These are phyloP conservation scores for Epizoanthus rinbou DNA, from an alignment of 92 coral and sea anemone genomes.

Conservation along the genomic window DNA sequence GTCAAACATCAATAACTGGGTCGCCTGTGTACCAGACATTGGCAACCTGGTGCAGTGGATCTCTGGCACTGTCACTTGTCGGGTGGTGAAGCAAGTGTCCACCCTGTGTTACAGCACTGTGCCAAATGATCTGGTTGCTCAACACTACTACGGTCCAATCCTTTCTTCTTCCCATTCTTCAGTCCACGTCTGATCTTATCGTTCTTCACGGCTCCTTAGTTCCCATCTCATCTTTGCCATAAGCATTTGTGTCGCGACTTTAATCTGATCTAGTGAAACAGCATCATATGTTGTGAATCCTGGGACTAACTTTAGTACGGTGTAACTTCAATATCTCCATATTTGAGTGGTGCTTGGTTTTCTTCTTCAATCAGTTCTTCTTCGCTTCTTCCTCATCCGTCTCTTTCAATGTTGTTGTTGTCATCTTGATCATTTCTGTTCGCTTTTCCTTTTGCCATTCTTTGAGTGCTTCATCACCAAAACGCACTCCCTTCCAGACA, in stretches of 20 bases:
- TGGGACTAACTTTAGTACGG: not conserved
- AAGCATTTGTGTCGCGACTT: conserved; percentile 22
- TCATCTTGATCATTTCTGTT: not conserved
- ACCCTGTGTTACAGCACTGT: too few species aligned
- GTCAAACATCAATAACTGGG: too few species aligned
- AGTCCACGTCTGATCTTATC: conserved; percentile 7
- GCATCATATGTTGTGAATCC: conserved; percentile 23
- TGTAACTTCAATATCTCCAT: conserved; percentile 10
- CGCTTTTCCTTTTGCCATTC: not conserved
- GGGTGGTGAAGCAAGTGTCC: too few species aligned
- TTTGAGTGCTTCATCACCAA: too few species aligned
- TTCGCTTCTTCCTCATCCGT: not conserved
- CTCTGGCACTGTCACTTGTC: too few species aligned
- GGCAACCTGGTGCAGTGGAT: too few species aligned
- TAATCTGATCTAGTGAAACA: not conserved
- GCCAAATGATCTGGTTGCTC: too few species aligned
- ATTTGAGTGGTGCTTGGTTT: not conserved
- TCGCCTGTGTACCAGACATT: too few species aligned
- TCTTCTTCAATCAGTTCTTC: too few species aligned
- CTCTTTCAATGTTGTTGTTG: not conserved
- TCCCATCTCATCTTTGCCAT: conserved; percentile 19
- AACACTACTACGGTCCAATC: too few species aligned
- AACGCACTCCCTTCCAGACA: too few species aligned
- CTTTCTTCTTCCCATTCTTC: conserved; percentile 24
- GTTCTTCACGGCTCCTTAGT: not conserved